These are phyloP conservation scores for Sebastes paucispinis DNA, from an alignment of 2,797 vertebrate genomes.

Conservation along the genomic window DNA sequence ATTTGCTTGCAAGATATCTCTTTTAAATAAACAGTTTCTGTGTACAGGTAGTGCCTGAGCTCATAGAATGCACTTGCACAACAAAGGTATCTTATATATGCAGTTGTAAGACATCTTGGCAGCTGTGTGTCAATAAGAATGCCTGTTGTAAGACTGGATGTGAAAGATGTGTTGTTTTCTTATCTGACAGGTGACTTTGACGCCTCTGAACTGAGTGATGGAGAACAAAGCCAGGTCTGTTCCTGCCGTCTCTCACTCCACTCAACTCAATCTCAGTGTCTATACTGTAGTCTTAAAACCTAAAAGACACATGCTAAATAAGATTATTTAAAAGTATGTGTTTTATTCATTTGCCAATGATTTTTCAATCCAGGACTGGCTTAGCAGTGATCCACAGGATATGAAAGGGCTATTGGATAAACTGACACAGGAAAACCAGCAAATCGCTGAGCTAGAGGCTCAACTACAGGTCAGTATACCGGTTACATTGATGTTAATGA, in stretches of 20 bases:
- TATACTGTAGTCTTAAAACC: background rate
- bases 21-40: background rate
- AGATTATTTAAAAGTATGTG: slow-evolving; percentile 38
- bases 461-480: slow-evolving; percentile 85
- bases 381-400: slow-evolving; percentile 71
- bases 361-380: slow-evolving; percentile 65
- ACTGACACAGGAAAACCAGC: slow-evolving; percentile 92
- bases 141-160: background rate
- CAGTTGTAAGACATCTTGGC: slow-evolving; percentile 2
- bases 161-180: slow-evolving; percentile 29
- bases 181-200: slow-evolving; percentile 78
- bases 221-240: slow-evolving; percentile 80
- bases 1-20: slow-evolving; percentile 5
- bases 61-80: background rate
- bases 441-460: slow-evolving; percentile 88
- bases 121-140: slow-evolving; percentile 12
- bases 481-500: slow-evolving; percentile 26
- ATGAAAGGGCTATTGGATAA: slow-evolving; percentile 86
- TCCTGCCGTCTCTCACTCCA: background rate
- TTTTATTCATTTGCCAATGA: slow-evolving; percentile 45
- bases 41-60: background rate
- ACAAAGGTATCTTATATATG: background rate
- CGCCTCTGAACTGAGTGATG: slow-evolving; percentile 63
- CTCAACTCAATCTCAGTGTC: background rate
- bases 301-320: slow-evolving; percentile 1